Conservation (phyloP, 2,113 vertebrate species). For the Gymnogyps californianus region DNA sequence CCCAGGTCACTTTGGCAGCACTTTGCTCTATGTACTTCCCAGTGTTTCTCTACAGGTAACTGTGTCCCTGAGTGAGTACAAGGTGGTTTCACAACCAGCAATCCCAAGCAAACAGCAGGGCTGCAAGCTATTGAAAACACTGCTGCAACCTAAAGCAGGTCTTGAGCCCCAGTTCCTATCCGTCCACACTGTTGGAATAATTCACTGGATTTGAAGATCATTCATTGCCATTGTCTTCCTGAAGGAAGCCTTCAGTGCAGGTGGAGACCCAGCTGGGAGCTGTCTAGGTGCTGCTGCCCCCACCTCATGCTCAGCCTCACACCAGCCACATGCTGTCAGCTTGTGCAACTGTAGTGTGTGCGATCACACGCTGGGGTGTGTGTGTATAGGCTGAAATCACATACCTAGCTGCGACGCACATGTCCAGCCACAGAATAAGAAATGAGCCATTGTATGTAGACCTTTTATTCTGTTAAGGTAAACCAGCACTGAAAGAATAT, state of each 20-base stretch:
- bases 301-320: background rate
- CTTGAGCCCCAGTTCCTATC: background rate
- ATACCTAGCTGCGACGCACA: fast-evolving
- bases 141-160: background rate
- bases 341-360: background rate
- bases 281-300: background rate
- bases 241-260: background rate
- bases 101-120: background rate
- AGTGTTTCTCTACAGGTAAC: background rate
- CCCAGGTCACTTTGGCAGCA: background rate
- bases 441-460: background rate
- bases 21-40: background rate
- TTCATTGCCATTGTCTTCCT: background rate
- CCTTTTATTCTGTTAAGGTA: background rate
- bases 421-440: background rate
- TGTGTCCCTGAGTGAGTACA: background rate
- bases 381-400: background rate
- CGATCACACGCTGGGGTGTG: fast-evolving
- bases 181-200: background rate
- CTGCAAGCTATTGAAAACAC: background rate
- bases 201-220: background rate
- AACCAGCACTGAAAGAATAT: background rate
- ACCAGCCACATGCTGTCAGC: background rate
- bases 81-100: background rate
- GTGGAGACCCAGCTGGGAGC: background rate